Base-by-base conservation (phyloP, 2,797 vertebrate species). In the Smutsia gigantea region DNA sequence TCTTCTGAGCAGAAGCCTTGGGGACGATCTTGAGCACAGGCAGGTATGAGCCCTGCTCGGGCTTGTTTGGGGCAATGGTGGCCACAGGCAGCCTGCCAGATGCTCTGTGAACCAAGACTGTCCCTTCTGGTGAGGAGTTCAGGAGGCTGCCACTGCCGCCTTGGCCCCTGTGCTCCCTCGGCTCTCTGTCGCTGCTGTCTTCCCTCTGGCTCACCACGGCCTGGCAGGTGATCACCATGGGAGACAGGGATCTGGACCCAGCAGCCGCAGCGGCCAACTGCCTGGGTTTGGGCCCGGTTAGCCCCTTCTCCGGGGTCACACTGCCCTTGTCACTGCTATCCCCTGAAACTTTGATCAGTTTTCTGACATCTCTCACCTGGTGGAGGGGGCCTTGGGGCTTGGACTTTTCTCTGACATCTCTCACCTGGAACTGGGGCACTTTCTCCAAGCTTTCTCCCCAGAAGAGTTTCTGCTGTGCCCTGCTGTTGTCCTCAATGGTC, bases 281-380 rank as follows among this genome's bases (percentile, higher is more conserved):
- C 66, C 96, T 97, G 51, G 98, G 69, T 68, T 98, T 99, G 53
- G 98, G 98, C 74, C 99, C 99, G 0, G 96, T 13, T 9, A 98
- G 90, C 4, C 98, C 98, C 83, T 98, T 98, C 87, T 99, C 99
- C 7, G 98, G 98, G 18, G 97, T 94, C 0, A 97, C 94, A 29
- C 97, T 98, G 77, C 98, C 97, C 97, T 99, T 99, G 59, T 98
- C 99, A 53, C 99, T 99, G 74, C 99, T 98, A 12, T 99, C 99
- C 46, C 99, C 98, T 2, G 99, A 99, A 93, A 99, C 99, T 97
- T 99, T 99, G 57, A 99, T 99, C 53, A 99, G 97, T 91, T 99
- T 99, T 66, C 99, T 98, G 91, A 99, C 99, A 59, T 99, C 99
- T 92, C 99, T 98, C 95, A 99, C 99, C 82, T 99, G 99, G 97